phyloP scores from a whole-genome alignment of 2,888 invertebrate species.

The Quadroppia sp. region DNA sequence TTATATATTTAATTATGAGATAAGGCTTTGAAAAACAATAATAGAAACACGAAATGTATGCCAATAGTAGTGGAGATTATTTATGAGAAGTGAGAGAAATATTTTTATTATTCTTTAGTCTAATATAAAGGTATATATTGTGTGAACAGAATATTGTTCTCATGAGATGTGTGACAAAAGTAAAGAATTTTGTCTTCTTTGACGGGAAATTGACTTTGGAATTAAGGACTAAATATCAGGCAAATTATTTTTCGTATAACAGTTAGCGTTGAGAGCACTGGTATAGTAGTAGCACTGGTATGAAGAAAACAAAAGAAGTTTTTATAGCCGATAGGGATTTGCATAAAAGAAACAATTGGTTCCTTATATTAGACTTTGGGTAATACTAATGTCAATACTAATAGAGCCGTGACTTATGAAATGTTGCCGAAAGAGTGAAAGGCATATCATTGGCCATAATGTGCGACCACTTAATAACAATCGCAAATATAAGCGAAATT shows the following conservation, averaged over 20 bases:
- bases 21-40: not conserved
- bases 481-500: not conserved
- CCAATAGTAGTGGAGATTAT: not conserved
- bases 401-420: not conserved
- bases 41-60: not conserved
- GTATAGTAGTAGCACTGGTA: not conserved
- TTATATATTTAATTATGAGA: constrained; percentile 23
- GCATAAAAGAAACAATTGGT: constrained; percentile 26
- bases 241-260: not conserved
- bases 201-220: constrained; percentile 23
- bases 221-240: constrained; percentile 16
- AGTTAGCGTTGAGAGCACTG: not conserved
- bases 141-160: constrained; percentile 13
- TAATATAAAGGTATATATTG: not conserved
- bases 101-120: constrained; percentile 8
- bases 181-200: not conserved
- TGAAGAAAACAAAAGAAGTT: not conserved
- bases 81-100: not conserved
- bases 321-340: constrained; percentile 20
- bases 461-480: constrained; percentile 25
- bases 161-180: not conserved
- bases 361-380: not conserved
- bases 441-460: not conserved
- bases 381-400: not conserved
- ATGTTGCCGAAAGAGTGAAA: not conserved